Evolutionary conservation across 2,797 vertebrate species (phyloP), one percentile per base, ranked within the genome.

Genomic region (Serranus cabrilla): DNA sequence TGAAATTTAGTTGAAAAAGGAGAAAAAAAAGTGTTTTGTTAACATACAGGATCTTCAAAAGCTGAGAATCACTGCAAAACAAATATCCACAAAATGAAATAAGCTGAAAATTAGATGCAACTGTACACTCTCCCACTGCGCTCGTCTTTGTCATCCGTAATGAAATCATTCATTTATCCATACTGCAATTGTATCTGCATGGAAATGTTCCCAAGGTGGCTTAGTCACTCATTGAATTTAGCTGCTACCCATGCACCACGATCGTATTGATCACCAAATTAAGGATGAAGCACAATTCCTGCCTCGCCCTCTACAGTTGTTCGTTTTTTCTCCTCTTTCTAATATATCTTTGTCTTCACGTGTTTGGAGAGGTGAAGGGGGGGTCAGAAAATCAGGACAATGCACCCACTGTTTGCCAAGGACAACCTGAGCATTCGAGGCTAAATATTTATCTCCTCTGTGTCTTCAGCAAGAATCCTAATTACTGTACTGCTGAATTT

Each of bases 71-170:
- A 56, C 20, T 51, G 25, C 23, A 56, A 72, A 81, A 80, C 75
- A 74, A 82, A 72, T 73, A 78, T 21, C n/a, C 54, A 71, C 54
- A 58, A 58, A 84, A 80, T 55, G 14, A 64, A 81, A 76, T 81
- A 70, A 77, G 63, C 5, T 9, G 8, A 66, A 78, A 80, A 78
- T 67, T 17, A 78, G 16, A 76, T 76, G 75, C 17, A 54, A 58
- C 74, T 62, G 56, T 77, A 39, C 46, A 45, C 51, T 45, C 58
- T 52, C 52, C 31, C 27, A 11, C 18, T 2, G 2, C 2, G 4
- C 52, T 76, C 10, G 18, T 78, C 49, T 71, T 66, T 58, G 55
- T 73, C 42, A 61, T 63, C 64, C 34, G 4, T 40, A 80, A 74
- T 43, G 20, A 70, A 74, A 73, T 52, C 47, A 57, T 45, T 64